Evolutionary conservation across 2,888 invertebrate species (phyloP).

Genomic region (Elegia similella): DNA sequence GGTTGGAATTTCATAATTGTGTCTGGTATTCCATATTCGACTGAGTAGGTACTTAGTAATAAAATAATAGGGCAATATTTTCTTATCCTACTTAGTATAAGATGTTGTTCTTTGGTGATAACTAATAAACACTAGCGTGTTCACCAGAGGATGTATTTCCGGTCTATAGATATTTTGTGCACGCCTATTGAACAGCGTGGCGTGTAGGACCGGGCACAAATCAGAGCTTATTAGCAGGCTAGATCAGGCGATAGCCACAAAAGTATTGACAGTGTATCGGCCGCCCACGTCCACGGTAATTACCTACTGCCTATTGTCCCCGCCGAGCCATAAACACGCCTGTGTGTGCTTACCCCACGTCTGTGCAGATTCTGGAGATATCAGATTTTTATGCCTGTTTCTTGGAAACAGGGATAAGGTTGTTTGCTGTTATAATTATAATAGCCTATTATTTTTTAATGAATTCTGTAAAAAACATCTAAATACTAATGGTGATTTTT

Average conservation of each 20-base stretch:
- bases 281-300: conserved; percentile 29
- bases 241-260: conserved; percentile 52
- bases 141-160: not conserved
- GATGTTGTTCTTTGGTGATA: too few relatives aligned
- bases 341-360: conserved; percentile 8
- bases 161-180: not conserved
- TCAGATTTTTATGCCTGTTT: not conserved
- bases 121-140: too few relatives aligned
- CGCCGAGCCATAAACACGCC: conserved; percentile 16
- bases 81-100: too few relatives aligned
- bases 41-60: too few relatives aligned
- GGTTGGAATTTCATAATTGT: too few relatives aligned
- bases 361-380: conserved; percentile 1
- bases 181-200: not conserved
- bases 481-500: too few relatives aligned
- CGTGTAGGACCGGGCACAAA: conserved; percentile 34
- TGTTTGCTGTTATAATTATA: too few relatives aligned
- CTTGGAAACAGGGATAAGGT: not conserved
- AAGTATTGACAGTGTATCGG: conserved; percentile 31
- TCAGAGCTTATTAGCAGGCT: conserved; percentile 49
- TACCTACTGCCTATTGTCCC: conserved; percentile 21
- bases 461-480: too few relatives aligned
- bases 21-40: too few relatives aligned
- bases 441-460: too few relatives aligned
- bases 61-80: too few relatives aligned